Percentiles rank a stretch among this genome's conserved stretches.
These are phyloP conservation scores for Phyto melanocephala DNA, from an alignment of 2,888 invertebrate genomes.

Conservation along the genomic window DNA sequence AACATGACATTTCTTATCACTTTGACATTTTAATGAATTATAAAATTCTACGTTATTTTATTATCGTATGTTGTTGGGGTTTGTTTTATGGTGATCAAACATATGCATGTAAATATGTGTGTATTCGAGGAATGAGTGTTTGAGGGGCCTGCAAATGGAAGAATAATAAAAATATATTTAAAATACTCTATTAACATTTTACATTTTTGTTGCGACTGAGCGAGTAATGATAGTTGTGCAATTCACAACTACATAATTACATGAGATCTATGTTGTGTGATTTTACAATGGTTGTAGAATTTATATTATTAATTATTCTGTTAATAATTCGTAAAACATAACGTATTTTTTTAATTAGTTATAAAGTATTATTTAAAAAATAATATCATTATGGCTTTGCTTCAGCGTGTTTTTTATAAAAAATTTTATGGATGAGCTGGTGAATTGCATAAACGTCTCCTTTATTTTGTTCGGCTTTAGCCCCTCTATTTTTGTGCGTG, in stretches of 20 bases:
- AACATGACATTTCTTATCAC: constrained; percentile 64
- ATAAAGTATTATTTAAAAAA: too few relatives aligned
- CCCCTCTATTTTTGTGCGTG: constrained; percentile 9
- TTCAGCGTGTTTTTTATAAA: too few relatives aligned
- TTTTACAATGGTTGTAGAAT: too few relatives aligned
- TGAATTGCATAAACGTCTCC: too few relatives aligned
- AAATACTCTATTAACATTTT: constrained; percentile 21
- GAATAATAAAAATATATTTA: background rate
- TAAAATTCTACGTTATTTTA: constrained; percentile 57
- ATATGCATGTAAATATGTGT: background rate
- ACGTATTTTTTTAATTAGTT: too few relatives aligned
- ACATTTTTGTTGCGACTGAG: constrained; percentile 15
- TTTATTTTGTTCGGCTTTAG: background rate
- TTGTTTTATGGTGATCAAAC: background rate
- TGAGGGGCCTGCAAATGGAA: background rate
- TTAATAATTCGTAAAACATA: too few relatives aligned
- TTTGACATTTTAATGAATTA: constrained; percentile 66
- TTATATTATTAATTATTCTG: too few relatives aligned
- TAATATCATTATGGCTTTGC: too few relatives aligned
- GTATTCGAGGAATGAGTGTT: background rate
- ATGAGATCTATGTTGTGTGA: too few relatives aligned
- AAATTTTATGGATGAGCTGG: too few relatives aligned
- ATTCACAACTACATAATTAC: too few relatives aligned
- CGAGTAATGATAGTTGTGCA: constrained; percentile 29
- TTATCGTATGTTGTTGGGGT: background rate